Evolutionary conservation across 2,113 vertebrate species (phyloP), one percentile per base, ranked within the genome.

Genomic region (Aphelocoma coerulescens): DNA sequence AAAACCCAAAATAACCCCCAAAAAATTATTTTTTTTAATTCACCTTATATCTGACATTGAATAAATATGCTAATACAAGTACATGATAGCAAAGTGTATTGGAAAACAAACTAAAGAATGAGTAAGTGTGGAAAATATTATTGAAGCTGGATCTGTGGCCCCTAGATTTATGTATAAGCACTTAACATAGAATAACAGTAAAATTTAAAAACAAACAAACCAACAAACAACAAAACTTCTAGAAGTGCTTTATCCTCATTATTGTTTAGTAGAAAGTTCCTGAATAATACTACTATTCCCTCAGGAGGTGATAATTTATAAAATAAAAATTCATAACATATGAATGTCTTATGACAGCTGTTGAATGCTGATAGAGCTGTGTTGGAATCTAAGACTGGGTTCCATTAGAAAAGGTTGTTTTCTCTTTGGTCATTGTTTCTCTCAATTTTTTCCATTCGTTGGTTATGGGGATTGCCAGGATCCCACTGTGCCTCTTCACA

Each of bases 1-100:
- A 41, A 21, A 41, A 3, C 0, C 3, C 3, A 6, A 32, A 43
- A 13, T 16, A 2, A 26, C 2, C 4, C 2, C 24, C 8, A 69
- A 35, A 43, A 51, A 52, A 24, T n/a, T n/a, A 4, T 1, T 2
- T 27, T 51, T 55, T 32, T 67, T 6, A 62, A 73, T 46, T 14
- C 58, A 37, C 16, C 4, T 62, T 13, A 0, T 84, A 69, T 44
- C 55, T 76, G 32, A 54, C 28, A 66, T 46, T 37, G 17, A 52
- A 44, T 28, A 6, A 16, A 17, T 62, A 41, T 69, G 28, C 2
- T 66, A 58, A 51, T 49, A 57, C 5, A 80, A 14, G 3, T 43
- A 55, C 2, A 22, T 24, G 4, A 7, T 17, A 43, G 6, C 30
- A 76, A 88, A 65, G 13, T 57, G 44, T 28, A 79, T 17, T 39